Evolutionary conservation across 2,113 vertebrate genomes (phyloP).

Genomic region (Podilymbus podiceps): DNA sequence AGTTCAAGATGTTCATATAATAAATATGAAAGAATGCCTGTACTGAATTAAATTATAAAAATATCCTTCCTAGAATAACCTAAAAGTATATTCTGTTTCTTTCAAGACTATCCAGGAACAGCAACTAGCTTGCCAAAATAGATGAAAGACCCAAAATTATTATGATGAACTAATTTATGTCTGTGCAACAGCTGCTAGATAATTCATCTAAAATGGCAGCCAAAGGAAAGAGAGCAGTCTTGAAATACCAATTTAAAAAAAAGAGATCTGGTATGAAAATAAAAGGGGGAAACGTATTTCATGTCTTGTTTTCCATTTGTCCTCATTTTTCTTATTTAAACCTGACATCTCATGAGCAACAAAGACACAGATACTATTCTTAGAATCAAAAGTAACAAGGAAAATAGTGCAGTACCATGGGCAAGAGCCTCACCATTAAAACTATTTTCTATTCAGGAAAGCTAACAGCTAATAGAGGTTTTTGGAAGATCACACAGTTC

Average conservation of each 20-base stretch:
- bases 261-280: not conserved
- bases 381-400: not conserved
- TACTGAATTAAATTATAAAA: not conserved
- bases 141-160: not conserved
- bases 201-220: not conserved
- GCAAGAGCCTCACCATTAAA: not conserved
- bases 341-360: not conserved
- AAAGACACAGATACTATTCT: not conserved
- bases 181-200: not conserved
- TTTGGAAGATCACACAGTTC: not conserved
- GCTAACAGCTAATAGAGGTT: not conserved
- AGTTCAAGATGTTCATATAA: not conserved
- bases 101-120: not conserved
- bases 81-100: not conserved
- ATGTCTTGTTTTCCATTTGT: not conserved
- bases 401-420: not conserved
- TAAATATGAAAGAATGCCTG: not conserved
- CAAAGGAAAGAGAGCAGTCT: not conserved
- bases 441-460: not conserved
- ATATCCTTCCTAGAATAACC: not conserved
- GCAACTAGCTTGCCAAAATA: not conserved
- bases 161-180: not conserved
- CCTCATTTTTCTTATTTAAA: not conserved
- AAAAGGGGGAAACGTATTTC: not conserved
- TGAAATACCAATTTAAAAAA: not conserved